Evolutionary conservation across 2,888 invertebrate genomes (phyloP).

Genomic region (Phrixothrix hirtus): DNA sequence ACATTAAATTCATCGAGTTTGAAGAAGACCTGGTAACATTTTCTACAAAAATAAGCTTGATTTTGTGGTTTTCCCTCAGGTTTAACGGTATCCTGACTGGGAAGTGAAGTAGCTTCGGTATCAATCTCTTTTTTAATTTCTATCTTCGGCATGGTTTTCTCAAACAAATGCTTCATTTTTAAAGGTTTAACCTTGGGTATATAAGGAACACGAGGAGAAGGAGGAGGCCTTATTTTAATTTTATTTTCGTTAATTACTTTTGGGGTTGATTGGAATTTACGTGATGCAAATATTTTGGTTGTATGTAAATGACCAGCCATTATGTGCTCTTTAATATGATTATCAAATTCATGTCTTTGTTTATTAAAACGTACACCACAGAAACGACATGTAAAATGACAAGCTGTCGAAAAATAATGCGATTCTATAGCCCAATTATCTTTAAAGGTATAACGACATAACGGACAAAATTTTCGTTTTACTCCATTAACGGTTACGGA

Average conservation of each 20-base stretch:
- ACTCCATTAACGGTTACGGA: constrained; percentile 50
- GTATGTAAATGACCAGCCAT: constrained; percentile 45
- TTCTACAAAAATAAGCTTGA: constrained; percentile 55
- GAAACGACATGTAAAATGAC: constrained; percentile 52
- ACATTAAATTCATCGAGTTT: constrained; percentile 54
- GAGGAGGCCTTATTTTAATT: constrained; percentile 16
- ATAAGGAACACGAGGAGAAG: constrained; percentile 1
- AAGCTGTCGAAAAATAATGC: constrained; percentile 53
- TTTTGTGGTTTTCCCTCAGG: constrained; percentile 38
- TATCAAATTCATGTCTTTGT: constrained; percentile 48
- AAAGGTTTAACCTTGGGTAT: constrained; percentile 36
- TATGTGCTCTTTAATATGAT: constrained; percentile 47
- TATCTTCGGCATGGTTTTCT: constrained; percentile 33
- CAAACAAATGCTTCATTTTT: constrained; percentile 43
- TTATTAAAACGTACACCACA: constrained; percentile 55
- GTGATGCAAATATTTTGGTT: constrained; percentile 46
- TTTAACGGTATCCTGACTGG: constrained; percentile 3
- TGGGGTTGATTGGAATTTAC: constrained; percentile 34
- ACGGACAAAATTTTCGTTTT: constrained; percentile 49
- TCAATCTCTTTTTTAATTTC: constrained; percentile 33
- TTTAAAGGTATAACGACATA: constrained; percentile 55
- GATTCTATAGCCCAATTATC: constrained; percentile 56
- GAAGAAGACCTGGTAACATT: constrained; percentile 55
- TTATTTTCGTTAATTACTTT: constrained; percentile 32
- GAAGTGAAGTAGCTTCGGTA: constrained; percentile 30